phyloP scores from a whole-genome alignment of 64 coral and sea anemone genomes.

The Trachythela sp. region DNA sequence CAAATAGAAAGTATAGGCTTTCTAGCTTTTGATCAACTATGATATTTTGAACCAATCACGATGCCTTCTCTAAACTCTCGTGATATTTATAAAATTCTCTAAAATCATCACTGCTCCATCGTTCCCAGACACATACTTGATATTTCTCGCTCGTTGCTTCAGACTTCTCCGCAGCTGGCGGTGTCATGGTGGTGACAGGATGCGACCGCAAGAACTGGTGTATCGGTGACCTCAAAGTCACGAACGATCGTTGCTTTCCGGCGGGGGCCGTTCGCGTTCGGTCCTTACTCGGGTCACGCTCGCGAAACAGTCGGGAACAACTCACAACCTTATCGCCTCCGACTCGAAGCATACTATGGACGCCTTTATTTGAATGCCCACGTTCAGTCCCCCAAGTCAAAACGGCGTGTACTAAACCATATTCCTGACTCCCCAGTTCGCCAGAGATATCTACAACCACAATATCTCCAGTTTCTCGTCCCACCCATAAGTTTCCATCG shows the following conservation, averaged over 20 bases:
- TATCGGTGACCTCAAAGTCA: neutral
- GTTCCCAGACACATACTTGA: neutral
- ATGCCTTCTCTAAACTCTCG: neutral
- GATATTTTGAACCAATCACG: no score
- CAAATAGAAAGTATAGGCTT: no score
- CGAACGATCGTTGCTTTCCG: neutral
- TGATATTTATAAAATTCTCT: conserved; percentile 7
- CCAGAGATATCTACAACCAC: neutral
- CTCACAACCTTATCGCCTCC: neutral
- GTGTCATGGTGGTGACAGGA: neutral
- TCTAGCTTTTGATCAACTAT: no score
- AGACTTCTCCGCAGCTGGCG: neutral
- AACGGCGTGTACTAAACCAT: neutral
- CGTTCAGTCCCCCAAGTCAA: neutral
- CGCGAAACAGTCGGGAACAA: neutral
- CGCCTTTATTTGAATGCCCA: neutral
- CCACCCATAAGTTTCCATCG: neutral
- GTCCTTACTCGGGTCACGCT: neutral
- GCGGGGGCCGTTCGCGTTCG: neutral
- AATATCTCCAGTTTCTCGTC: neutral
- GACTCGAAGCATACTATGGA: neutral
- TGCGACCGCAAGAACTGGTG: neutral
- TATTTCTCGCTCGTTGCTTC: neutral
- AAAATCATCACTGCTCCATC: neutral
- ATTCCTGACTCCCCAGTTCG: neutral